phyloP scores from a whole-genome alignment of 2,888 invertebrate species.

The Drosophila pegasa region DNA sequence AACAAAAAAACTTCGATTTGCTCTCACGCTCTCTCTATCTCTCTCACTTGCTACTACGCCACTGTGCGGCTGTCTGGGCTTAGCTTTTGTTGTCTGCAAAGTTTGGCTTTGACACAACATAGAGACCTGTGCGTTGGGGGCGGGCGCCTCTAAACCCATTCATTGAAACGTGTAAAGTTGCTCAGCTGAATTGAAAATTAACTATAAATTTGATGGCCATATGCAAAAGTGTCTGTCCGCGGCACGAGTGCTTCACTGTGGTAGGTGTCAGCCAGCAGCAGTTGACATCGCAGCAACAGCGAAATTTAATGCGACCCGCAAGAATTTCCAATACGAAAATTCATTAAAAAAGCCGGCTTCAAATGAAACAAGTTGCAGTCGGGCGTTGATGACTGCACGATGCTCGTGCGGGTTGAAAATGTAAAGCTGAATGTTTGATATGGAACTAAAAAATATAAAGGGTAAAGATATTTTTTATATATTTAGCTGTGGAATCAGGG shows the following conservation, averaged over 20 bases:
- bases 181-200: constrained; percentile 78
- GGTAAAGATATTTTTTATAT: too few species aligned
- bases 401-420: too few species aligned
- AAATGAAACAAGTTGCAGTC: constrained; percentile 20
- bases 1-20: constrained; percentile 39
- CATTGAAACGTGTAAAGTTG: constrained; percentile 71
- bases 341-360: constrained; percentile 63
- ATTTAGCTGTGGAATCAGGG: too few species aligned
- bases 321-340: constrained; percentile 54
- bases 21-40: background rate
- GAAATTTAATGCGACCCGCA: constrained; percentile 68
- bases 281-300: constrained; percentile 28
- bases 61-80: constrained; percentile 42
- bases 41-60: constrained; percentile 4
- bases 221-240: constrained; percentile 34
- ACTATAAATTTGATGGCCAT: constrained; percentile 72
- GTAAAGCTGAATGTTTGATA: too few species aligned
- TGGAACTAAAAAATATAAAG: too few species aligned
- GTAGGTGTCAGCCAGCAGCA: constrained; percentile 49
- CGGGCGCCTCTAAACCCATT: constrained; percentile 48
- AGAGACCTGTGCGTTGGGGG: constrained; percentile 34
- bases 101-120: constrained; percentile 71
- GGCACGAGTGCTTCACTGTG: constrained; percentile 15
- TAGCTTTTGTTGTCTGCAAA: constrained; percentile 79
- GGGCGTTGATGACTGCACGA: background rate